Conservation (phyloP, 2,113 vertebrate genomes). For the Nycticebus coucang region DNA sequence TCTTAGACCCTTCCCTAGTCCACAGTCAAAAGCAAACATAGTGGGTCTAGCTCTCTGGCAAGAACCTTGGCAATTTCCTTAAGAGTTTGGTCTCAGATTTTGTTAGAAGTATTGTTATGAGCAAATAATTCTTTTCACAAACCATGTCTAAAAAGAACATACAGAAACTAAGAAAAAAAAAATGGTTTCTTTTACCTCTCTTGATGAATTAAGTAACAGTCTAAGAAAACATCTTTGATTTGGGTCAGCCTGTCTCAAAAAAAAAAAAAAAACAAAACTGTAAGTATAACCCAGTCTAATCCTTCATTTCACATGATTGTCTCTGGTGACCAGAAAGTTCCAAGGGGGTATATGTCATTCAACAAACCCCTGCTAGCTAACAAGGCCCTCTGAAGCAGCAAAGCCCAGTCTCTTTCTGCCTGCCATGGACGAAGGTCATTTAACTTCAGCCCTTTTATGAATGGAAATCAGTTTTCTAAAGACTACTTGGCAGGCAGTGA, state of each 20-base stretch:
- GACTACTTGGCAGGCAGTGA: slow-evolving; percentile 76
- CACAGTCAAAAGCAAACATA: background rate
- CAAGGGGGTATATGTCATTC: background rate
- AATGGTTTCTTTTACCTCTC: background rate
- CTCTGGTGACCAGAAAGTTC: slow-evolving; percentile 26
- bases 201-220: slow-evolving; percentile 42
- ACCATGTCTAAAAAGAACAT: background rate
- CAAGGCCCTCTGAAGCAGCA: slow-evolving; percentile 65
- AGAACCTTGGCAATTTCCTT: background rate
- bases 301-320: slow-evolving; percentile 57
- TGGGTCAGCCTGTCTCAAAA: slow-evolving; percentile 34
- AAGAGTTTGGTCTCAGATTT: slow-evolving; percentile 4
- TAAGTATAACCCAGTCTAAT: slow-evolving; percentile 30
- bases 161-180: background rate
- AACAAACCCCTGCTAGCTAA: slow-evolving; percentile 30
- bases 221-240: slow-evolving; percentile 54
- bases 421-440: slow-evolving; percentile 79
- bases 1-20: background rate
- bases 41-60: background rate
- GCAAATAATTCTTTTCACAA: slow-evolving; percentile 36
- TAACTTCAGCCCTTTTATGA: slow-evolving; percentile 80
- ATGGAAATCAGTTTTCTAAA: slow-evolving; percentile 74
- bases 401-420: slow-evolving; percentile 73
- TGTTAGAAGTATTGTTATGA: background rate
- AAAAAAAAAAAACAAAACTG: background rate